Base-by-base conservation (phyloP, 2,797 vertebrate genomes). In the Tolypeutes matacus region DNA sequence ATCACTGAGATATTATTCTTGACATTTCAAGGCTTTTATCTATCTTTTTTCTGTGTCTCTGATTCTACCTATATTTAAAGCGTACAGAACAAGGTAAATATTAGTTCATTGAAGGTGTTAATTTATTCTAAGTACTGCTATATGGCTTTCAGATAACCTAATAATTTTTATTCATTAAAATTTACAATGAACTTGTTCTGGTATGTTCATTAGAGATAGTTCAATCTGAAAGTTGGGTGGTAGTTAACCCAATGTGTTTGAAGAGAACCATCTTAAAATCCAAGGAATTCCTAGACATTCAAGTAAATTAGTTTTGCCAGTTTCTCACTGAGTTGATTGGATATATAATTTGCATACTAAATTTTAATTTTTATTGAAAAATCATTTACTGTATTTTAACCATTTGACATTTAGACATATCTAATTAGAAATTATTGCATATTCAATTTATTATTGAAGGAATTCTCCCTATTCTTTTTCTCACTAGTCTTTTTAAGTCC, bases 81-180 rank as follows among this genome's bases (percentile, higher is more conserved):
- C 15, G 73, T 60, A n/a, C 46, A 89, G 67, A 92, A 53, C 10
- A 62, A 89, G 39, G 86, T 83, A 82, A 95, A 85, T 72, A 69
- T n/a, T 78, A 58, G 51, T 87, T 82, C 53, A 76, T 49, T 81
- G 49, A 49, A 70, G 21, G 23, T 83, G 31, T 9, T 75, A n/a
- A 53, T 60, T 60, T 80, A 2, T 58, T 77, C 51, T 67, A 67
- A 34, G 27, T 81, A 85, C 31, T 77, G 10, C 82, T 92, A 10
- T n/a, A 89, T 65, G 86, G 31, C n/a, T 87, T 91, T 96, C 72
- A 72, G 46, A 67, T 76, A 42, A 84, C 39, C 23, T 70, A 86
- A 62, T 95, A 42, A 78, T 82, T 95, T 82, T 76, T 72, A 27
- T 75, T 94, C 60, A 81, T 80, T 94, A 73, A 91, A 84, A 65